Percentiles rank a stretch among this genome's conserved stretches.
Conservation (phyloP, 2,888 invertebrate species). For the Scaptomyza cyrtandrae region DNA sequence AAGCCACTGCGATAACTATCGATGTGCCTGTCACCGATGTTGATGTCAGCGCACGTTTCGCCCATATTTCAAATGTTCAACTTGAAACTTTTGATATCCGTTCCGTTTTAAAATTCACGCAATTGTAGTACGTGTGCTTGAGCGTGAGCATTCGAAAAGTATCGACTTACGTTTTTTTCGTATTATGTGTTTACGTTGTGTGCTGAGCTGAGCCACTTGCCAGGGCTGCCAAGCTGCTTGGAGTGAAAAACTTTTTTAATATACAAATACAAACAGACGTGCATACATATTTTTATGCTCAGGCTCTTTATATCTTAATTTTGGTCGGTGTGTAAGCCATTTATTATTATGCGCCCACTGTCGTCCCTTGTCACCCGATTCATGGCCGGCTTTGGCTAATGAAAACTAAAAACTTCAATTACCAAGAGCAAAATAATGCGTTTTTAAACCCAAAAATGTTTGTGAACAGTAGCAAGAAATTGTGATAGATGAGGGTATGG, state of each 20-base stretch:
- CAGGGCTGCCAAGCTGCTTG: constrained; percentile 7
- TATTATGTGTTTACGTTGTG: constrained; percentile 4
- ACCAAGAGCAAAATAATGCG: constrained; percentile 67
- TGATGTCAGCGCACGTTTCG: constrained; percentile 77
- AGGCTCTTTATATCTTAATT: constrained; percentile 58
- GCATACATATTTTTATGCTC: not conserved
- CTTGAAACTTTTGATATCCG: constrained; percentile 64
- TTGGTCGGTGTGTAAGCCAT: constrained; percentile 35
- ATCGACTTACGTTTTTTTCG: constrained; percentile 53
- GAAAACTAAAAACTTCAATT: constrained; percentile 82
- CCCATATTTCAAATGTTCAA: constrained; percentile 74
- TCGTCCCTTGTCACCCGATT: constrained; percentile 55
- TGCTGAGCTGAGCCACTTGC: constrained; percentile 2
- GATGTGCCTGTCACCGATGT: constrained; percentile 55
- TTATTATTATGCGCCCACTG: constrained; percentile 43
- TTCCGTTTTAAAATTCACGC: constrained; percentile 57
- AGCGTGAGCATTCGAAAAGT: constrained; percentile 35
- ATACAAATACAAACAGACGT: constrained; percentile 1
- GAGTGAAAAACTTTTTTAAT: constrained; percentile 11
- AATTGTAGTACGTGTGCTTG: constrained; percentile 8
- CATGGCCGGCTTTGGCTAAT: constrained; percentile 58
- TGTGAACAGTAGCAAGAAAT: constrained; percentile 62
- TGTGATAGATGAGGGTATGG: constrained; percentile 82
- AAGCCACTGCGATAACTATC: constrained; percentile 68
- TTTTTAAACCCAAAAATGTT: constrained; percentile 77